Evolutionary conservation across 1,140 invertebrate species (phyloP).

Genomic region (Rhopalosiphum maidis): DNA sequence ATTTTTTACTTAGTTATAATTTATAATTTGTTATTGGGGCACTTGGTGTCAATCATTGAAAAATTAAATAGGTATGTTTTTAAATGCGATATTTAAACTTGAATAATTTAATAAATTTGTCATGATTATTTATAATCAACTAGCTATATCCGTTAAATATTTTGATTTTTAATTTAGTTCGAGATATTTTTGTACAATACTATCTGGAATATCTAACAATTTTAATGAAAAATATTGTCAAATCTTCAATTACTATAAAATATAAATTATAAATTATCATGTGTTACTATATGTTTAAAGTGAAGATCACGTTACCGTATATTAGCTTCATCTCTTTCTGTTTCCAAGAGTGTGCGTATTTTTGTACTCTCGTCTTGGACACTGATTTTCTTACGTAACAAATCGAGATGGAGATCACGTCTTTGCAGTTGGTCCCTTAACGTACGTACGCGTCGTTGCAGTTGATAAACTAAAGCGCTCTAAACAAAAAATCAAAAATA

Average conservation of each 20-base stretch:
- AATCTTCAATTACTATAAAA: neutral
- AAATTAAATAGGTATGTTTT: neutral
- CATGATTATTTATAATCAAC: too few relatives aligned
- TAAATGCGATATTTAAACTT: neutral
- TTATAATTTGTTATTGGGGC: too few relatives aligned
- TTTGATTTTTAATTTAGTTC: neutral
- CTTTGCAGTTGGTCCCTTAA: slow-evolving; percentile 88
- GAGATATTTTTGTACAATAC: neutral
- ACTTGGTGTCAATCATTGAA: too few relatives aligned
- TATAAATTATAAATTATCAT: neutral
- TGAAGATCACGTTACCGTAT: slow-evolving; percentile 64
- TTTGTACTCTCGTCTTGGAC: slow-evolving; percentile 67
- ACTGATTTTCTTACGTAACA: slow-evolving; percentile 83
- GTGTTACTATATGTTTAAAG: slow-evolving; percentile 53
- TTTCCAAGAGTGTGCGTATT: slow-evolving; percentile 60
- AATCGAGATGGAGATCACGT: slow-evolving; percentile 88
- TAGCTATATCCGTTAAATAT: neutral
- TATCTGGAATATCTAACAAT: neutral
- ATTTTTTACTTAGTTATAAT: too few relatives aligned
- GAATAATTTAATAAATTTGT: neutral
- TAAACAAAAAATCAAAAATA: slow-evolving; percentile 61
- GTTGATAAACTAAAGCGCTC: slow-evolving; percentile 83
- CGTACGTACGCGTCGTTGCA: slow-evolving; percentile 80
- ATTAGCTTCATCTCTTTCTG: slow-evolving; percentile 79
- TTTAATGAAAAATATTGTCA: neutral